phyloP scores from a whole-genome alignment of 2,797 vertebrate genomes.

The Diplodus sargus region DNA sequence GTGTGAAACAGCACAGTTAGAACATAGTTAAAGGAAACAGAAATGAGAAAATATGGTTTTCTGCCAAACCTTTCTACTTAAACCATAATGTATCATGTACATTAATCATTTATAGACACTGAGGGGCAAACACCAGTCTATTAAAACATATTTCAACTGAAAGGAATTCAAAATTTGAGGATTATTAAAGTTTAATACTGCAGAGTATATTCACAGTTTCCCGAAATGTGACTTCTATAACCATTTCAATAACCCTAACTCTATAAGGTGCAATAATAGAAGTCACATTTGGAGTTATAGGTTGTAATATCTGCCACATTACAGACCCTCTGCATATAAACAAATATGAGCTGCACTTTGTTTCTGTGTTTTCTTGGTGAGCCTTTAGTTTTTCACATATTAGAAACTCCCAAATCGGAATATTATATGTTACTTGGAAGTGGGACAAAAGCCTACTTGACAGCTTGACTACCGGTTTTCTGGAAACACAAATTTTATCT shows the following conservation, averaged over 20 bases:
- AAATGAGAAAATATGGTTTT: constrained; percentile 42
- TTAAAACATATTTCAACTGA: constrained; percentile 23
- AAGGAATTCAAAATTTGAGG: neutral
- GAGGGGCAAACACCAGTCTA: constrained; percentile 11
- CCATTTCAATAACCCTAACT: constrained; percentile 64
- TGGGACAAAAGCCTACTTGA: constrained; percentile 12
- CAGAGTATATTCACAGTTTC: neutral
- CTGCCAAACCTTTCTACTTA: constrained; percentile 43
- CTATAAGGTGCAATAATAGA: constrained; percentile 72
- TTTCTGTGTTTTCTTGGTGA: constrained; percentile 10
- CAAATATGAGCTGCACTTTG: constrained; percentile 2
- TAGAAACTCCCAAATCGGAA: constrained; percentile 18
- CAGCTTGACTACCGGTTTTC: constrained; percentile 14
- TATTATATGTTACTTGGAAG: constrained; percentile 25
- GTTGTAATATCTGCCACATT: constrained; percentile 20
- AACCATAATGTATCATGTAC: constrained; percentile 37
- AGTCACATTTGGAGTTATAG: constrained; percentile 49
- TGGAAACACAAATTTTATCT: constrained; percentile 36
- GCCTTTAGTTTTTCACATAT: neutral
- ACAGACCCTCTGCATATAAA: constrained; percentile 35
- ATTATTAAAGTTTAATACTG: constrained; percentile 21
- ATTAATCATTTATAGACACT: constrained; percentile 28
- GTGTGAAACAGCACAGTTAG: constrained; percentile 59
- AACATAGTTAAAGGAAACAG: constrained; percentile 20
- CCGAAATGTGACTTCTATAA: constrained; percentile 61